Evolutionary conservation across 30 jellyfish, hydroid and myxozoan genomes (phyloP), one percentile per base, ranked within the genome.

Genomic region (Pelagia noctiluca): DNA sequence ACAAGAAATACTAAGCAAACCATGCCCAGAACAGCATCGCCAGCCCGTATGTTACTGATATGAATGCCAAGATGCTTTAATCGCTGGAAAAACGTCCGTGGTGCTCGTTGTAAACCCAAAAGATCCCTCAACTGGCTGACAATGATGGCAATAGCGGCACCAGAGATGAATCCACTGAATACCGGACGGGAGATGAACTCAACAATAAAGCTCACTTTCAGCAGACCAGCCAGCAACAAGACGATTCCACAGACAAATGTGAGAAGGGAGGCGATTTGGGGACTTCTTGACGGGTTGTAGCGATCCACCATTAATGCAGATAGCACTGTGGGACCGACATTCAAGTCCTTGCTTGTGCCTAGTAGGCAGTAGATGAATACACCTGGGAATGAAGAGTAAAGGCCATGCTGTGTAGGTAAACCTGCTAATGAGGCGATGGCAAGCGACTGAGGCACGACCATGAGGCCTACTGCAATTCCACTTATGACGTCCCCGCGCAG

Each of bases 391-490:
- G 98, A 71, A 10, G 96, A 52, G 60, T 91, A 91, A 24, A 91
- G 84, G 53, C 98, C 96, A 70, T 83, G 80, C 24, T 91, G 96
- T 31, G 94, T 82, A 19, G 98, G 94, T 5, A 91, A 88, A 3
- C 95, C 95, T n/a, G 98, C 98, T 28, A 91, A 78, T 1, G 93
- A 28, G 8, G 96, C 90, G 33, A 84, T 65, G 32, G 98, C 98
- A 33, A 91, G 76, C 12, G 96, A 57, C 66, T 84, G 96, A 8
- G 98, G 98, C 2, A 91, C 87, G 18, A 79, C 78, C 94, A 91
- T 50, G 30, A 91, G 50, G 19, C 98, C 98, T 24, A 77, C 87
- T 8, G 96, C 88, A 23, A 91, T 65, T 33, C 98, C 98, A 37
- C 96, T 91, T 10, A 85, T 68, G 12, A 91, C 5, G 46, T 91